Percentiles rank a stretch among this genome's conserved stretches.
These are phyloP conservation scores for Nomada ruficornis DNA, from an alignment of 2,888 invertebrate species.

Conservation along the genomic window DNA sequence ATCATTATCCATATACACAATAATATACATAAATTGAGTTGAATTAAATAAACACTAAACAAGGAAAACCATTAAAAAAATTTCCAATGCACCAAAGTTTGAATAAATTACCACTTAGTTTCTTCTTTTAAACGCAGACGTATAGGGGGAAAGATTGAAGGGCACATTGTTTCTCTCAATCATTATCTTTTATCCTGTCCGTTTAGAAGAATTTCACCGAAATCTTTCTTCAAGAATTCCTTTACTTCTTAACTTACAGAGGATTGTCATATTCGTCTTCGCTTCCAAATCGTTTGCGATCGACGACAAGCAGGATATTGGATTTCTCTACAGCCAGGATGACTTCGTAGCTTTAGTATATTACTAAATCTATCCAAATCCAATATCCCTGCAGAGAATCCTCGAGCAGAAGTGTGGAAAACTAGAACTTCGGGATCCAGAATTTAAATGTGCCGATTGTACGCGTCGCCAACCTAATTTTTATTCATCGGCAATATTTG, in stretches of 20 bases:
- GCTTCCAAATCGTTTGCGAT: constrained; percentile 36
- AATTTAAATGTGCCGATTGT: background rate
- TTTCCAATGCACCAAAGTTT: too few relatives aligned
- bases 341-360: constrained; percentile 29
- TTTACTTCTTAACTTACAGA: constrained; percentile 31
- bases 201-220: background rate
- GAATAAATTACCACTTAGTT: too few relatives aligned
- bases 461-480: background rate
- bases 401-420: constrained; percentile 14
- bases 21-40: too few relatives aligned
- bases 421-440: background rate
- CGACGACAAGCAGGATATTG: constrained; percentile 67
- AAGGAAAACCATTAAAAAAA: too few relatives aligned
- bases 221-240: background rate
- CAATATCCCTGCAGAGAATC: constrained; percentile 45
- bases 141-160: too few relatives aligned
- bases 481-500: background rate
- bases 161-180: background rate
- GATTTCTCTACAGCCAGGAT: constrained; percentile 48
- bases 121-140: too few relatives aligned
- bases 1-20: too few relatives aligned
- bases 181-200: background rate
- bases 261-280: constrained; percentile 44
- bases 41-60: too few relatives aligned
- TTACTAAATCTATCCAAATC: constrained; percentile 52